A percentile compares a stretch with the other conserved stretches of the same genome.
phyloP scores from a whole-genome alignment of 2,888 invertebrate genomes.

The Sarcophaga subvicina region DNA sequence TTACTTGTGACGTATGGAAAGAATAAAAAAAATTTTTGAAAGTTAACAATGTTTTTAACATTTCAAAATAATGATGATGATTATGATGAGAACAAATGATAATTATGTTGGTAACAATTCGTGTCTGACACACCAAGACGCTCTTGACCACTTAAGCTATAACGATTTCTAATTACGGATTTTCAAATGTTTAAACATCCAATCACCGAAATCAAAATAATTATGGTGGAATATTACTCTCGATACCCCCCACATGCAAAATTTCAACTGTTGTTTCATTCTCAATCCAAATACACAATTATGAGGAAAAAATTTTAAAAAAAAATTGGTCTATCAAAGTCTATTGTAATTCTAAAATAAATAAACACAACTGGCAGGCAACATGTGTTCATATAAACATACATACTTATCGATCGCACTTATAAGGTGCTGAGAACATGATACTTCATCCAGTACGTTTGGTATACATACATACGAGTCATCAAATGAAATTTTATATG shows the following conservation, averaged over 20 bases:
- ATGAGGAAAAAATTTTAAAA: not conserved
- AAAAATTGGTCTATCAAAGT: not conserved
- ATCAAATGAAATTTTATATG: no score
- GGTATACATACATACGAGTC: not conserved
- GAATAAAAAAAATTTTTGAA: no score
- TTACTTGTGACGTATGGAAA: no score
- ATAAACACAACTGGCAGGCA: slow-evolving; percentile 4
- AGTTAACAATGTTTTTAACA: no score
- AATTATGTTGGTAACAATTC: slow-evolving; percentile 50
- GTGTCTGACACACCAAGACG: slow-evolving; percentile 51
- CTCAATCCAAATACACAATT: no score
- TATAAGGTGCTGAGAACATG: slow-evolving; percentile 77
- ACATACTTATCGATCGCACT: slow-evolving; percentile 67
- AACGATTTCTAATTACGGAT: not conserved
- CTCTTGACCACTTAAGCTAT: not conserved
- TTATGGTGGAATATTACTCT: not conserved
- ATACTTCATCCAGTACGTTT: slow-evolving; percentile 21
- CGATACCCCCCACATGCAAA: not conserved
- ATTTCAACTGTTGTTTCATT: not conserved
- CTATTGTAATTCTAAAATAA: slow-evolving; percentile 8
- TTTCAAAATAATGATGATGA: not conserved
- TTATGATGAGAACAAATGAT: not conserved
- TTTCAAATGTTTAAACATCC: not conserved
- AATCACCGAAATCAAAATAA: no score
- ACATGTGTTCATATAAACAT: slow-evolving; percentile 31